Evolutionary conservation across 2,113 vertebrate species (phyloP).

Genomic region (Lucifuga dentata): DNA sequence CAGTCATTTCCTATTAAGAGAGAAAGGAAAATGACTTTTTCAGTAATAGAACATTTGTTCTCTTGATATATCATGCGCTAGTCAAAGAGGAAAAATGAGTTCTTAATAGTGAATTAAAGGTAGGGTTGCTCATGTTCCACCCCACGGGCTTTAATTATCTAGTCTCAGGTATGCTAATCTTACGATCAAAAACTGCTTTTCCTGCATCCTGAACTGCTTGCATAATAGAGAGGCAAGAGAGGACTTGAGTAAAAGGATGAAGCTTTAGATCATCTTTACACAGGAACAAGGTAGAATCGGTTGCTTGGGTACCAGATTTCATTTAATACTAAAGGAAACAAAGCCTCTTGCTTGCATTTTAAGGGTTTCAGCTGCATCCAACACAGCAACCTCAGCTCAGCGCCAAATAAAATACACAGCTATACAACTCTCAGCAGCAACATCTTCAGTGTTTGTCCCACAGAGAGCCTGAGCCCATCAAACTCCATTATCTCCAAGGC

Average conservation of each 20-base stretch:
- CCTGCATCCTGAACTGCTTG: conserved; percentile 51
- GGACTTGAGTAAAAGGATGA: conserved; percentile 1
- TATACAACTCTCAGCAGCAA: conserved; percentile 47
- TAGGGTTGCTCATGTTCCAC: conserved; percentile 74
- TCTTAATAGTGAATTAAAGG: conserved; percentile 66
- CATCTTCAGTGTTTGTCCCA: conserved; percentile 65
- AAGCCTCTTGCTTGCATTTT: conserved; percentile 41
- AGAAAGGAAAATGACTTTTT: conserved; percentile 33
- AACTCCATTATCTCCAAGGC: conserved; percentile 76
- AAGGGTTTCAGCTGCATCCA: conserved; percentile 43
- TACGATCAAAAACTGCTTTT: conserved; percentile 57
- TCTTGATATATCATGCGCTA: conserved; percentile 30
- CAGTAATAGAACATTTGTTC: conserved; percentile 11
- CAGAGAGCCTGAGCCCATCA: conserved; percentile 68
- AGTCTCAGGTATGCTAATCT: conserved; percentile 74
- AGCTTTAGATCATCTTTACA: conserved; percentile 21
- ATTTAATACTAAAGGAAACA: conserved; percentile 41
- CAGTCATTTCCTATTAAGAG: conserved; percentile 40
- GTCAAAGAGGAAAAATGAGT: conserved; percentile 36
- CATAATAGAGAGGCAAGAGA: conserved; percentile 28
- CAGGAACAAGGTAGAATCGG: no score
- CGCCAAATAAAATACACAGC: conserved; percentile 58
- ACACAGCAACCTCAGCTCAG: conserved; percentile 32
- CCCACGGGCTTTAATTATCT: conserved; percentile 78
- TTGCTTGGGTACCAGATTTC: no score